These are phyloP conservation scores for Platyrinchus mystaceus DNA, from an alignment of 2,797 vertebrate genomes.

Conservation along the genomic window DNA sequence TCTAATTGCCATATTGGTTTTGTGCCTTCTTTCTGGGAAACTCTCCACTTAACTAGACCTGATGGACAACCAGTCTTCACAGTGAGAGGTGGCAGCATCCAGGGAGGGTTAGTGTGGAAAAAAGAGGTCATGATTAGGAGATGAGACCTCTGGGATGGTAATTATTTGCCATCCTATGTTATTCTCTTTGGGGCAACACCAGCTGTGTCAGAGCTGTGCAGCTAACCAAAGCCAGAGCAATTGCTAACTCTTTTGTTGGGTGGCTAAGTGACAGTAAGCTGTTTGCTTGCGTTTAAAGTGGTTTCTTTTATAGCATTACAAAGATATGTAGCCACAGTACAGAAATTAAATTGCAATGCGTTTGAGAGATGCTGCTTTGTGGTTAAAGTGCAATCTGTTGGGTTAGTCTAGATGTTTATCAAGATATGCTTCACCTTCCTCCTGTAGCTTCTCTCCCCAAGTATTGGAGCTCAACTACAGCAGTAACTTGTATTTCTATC, in stretches of 20 bases:
- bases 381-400: background rate
- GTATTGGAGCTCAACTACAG: background rate
- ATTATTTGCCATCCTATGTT: background rate
- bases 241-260: background rate
- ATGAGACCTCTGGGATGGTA: background rate
- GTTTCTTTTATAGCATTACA: fast-evolving
- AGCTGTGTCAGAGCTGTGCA: background rate
- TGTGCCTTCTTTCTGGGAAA: conserved; percentile 1
- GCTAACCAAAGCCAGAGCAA: background rate
- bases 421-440: background rate
- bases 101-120: background rate
- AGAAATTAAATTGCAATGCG: background rate
- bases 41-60: background rate
- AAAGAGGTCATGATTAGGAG: background rate
- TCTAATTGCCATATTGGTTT: conserved; percentile 51
- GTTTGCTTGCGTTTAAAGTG: background rate
- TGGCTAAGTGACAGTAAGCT: background rate
- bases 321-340: background rate
- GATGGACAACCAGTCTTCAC: background rate
- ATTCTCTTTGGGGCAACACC: background rate
- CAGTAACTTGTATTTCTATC: background rate
- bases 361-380: background rate
- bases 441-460: background rate
- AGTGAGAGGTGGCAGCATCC: background rate
- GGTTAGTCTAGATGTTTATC: background rate